phyloP scores from a whole-genome alignment of 2,113 vertebrate species.

The Cromileptes altivelis region DNA sequence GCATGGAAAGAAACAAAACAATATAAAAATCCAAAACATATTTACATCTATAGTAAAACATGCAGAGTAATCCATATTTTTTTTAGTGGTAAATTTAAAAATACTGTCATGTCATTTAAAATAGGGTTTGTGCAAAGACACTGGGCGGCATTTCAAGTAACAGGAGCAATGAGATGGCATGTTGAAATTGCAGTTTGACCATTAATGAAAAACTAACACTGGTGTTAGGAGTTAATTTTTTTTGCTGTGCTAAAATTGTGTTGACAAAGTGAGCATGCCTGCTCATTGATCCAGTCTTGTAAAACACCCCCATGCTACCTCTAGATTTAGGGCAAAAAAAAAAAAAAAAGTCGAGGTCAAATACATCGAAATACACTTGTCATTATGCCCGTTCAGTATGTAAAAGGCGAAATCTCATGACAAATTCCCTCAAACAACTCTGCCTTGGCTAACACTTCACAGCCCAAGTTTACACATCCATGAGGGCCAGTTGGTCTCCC shows the following conservation, averaged over 20 bases:
- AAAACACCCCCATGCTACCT: conserved; percentile 78
- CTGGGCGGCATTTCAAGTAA: conserved; percentile 76
- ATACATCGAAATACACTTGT: conserved; percentile 65
- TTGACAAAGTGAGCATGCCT: conserved; percentile 55
- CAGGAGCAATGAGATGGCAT: conserved; percentile 78
- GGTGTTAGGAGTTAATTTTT: conserved; percentile 8
- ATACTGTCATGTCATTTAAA: conserved; percentile 84
- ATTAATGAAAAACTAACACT: conserved; percentile 38
- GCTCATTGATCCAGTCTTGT: conserved; percentile 76
- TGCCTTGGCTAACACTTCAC: conserved; percentile 55
- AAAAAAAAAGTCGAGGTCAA: conserved; percentile 54
- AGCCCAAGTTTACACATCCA: conserved; percentile 11
- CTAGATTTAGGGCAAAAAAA: conserved; percentile 66
- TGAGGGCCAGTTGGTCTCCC: conserved; percentile 26
- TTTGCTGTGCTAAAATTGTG: conserved; percentile 30
- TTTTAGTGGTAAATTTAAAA: conserved; percentile 84
- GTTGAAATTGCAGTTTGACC: conserved; percentile 41
- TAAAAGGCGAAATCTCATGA: conserved; percentile 51
- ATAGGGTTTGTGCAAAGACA: conserved; percentile 86
- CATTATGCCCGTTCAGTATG: conserved; percentile 42
- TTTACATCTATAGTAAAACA: conserved; percentile 86
- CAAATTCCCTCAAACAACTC: conserved; percentile 58
- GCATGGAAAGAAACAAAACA: conserved; percentile 82
- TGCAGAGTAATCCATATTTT: conserved; percentile 85
- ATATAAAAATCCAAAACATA: conserved; percentile 87